Conservation (phyloP, 2,888 invertebrate species). For the Latheticus oryzae region DNA sequence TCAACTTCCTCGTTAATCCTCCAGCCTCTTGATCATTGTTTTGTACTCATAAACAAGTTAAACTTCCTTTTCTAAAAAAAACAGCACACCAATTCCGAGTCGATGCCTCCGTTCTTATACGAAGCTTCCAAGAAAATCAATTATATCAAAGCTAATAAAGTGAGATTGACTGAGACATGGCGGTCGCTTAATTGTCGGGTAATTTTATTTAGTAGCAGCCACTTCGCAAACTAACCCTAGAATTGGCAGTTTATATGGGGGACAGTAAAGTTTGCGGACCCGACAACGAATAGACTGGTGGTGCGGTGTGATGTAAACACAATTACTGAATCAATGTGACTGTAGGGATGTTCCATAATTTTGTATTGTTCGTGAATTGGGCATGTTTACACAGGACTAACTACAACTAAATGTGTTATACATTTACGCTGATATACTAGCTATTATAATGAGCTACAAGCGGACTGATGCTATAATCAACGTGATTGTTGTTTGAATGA, state of each 20-base stretch:
- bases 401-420: constrained; percentile 43
- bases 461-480: constrained; percentile 19
- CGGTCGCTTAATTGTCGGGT: constrained; percentile 47
- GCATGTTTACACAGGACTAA: constrained; percentile 44
- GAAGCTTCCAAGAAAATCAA: constrained; percentile 34
- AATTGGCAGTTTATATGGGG: constrained; percentile 54
- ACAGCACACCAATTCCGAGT: too few relatives aligned
- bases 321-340: constrained; percentile 58
- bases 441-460: constrained; percentile 31
- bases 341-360: constrained; percentile 54
- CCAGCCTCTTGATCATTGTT: too few relatives aligned
- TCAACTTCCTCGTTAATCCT: too few relatives aligned
- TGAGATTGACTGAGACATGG: constrained; percentile 38
- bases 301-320: constrained; percentile 56
- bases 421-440: constrained; percentile 34
- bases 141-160: constrained; percentile 39
- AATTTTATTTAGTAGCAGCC: constrained; percentile 48
- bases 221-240: constrained; percentile 54
- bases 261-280: constrained; percentile 53
- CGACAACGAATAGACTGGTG: constrained; percentile 41
- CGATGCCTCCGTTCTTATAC: constrained; percentile 2
- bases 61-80: too few relatives aligned
- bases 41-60: too few relatives aligned
- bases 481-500: constrained; percentile 8
- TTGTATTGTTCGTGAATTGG: constrained; percentile 54